phyloP scores from a whole-genome alignment of 1,140 invertebrate species.

The Epicauta chinensis region DNA sequence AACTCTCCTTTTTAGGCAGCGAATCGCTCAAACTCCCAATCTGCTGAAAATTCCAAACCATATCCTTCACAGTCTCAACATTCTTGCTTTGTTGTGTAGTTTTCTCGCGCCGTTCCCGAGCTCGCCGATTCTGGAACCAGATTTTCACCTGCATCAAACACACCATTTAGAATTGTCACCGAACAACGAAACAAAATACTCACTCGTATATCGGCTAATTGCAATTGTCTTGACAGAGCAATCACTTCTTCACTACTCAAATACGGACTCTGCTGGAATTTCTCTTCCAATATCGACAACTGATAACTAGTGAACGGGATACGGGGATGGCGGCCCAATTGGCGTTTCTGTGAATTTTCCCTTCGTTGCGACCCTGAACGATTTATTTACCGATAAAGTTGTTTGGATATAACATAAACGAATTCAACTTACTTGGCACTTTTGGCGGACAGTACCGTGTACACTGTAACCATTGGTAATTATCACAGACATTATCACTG shows the following conservation, averaged over 20 bases:
- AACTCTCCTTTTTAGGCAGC: too few species aligned
- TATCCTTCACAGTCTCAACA: too few species aligned
- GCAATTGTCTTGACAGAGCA: conserved; percentile 41
- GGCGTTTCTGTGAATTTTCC: conserved; percentile 43
- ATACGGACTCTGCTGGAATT: conserved; percentile 48
- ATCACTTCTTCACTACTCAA: conserved; percentile 49
- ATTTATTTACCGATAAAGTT: not conserved
- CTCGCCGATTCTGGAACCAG: conserved; percentile 76
- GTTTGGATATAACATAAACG: too few species aligned
- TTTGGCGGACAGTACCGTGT: conserved; percentile 70
- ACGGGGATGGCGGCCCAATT: conserved; percentile 49
- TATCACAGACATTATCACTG: conserved; percentile 2
- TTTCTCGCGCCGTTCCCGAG: conserved; percentile 60
- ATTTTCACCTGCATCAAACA: conserved; percentile 57
- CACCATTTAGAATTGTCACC: too few species aligned
- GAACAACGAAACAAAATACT: conserved; percentile 9
- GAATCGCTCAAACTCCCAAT: too few species aligned
- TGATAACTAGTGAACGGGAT: conserved; percentile 50
- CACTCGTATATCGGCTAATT: conserved; percentile 47
- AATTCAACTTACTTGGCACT: conserved; percentile 54
- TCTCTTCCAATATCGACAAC: conserved; percentile 47
- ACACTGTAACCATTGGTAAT: conserved; percentile 61
- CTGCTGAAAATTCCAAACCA: too few species aligned
- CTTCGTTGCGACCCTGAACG: conserved; percentile 34
- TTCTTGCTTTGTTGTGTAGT: not conserved